Evolutionary conservation across 2,113 vertebrate species (phyloP).

Genomic region (Anguilla rostrata): DNA sequence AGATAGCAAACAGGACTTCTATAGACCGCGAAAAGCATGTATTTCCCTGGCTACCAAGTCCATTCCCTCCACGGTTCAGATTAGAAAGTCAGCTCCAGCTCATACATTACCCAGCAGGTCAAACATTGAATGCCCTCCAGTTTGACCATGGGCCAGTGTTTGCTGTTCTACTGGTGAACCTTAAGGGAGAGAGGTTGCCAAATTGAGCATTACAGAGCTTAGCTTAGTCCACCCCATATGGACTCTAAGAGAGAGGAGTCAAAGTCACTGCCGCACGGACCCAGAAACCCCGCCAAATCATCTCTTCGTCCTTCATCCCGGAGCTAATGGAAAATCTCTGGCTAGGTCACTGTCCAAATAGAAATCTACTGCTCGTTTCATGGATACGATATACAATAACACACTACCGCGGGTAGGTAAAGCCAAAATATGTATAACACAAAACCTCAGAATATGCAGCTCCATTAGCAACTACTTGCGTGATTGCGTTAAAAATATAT

Average conservation of each 20-base stretch:
- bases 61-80: constrained; percentile 44
- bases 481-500: constrained; percentile 11
- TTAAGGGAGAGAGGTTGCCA: constrained; percentile 65
- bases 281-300: constrained; percentile 54
- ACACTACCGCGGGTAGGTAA: neutral
- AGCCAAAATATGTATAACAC: neutral
- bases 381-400: constrained; percentile 32
- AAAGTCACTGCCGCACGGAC: constrained; percentile 50
- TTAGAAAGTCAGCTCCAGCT: constrained; percentile 51
- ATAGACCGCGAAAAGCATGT: constrained; percentile 52
- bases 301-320: constrained; percentile 57
- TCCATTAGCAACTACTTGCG: neutral
- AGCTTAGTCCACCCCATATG: constrained; percentile 63
- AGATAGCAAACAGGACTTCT: constrained; percentile 35
- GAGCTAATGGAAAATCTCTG: constrained; percentile 53
- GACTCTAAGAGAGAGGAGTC: constrained; percentile 53
- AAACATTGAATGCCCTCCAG: constrained; percentile 62
- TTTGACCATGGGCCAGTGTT: constrained; percentile 56
- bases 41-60: constrained; percentile 47
- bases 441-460: neutral
- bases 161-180: constrained; percentile 46
- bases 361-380: constrained; percentile 27
- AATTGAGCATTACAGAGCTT: constrained; percentile 70
- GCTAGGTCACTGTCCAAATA: constrained; percentile 43
- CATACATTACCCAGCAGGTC: constrained; percentile 43